These are phyloP conservation scores for Neoitamus cyanurus DNA, from an alignment of 2,888 invertebrate genomes.

Conservation along the genomic window DNA sequence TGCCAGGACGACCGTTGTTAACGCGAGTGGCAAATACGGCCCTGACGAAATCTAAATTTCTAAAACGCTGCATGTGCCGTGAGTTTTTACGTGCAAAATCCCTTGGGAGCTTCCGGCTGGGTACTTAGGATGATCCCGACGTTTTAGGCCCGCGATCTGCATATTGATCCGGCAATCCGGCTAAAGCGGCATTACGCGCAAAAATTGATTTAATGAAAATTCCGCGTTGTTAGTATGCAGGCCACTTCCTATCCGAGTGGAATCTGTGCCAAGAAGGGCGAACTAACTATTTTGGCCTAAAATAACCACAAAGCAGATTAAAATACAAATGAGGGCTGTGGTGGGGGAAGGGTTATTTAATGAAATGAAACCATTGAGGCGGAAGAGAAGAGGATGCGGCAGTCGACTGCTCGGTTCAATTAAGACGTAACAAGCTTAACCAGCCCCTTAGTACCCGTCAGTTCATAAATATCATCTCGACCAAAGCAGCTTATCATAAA, in stretches of 20 bases:
- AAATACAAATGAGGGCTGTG: not conserved
- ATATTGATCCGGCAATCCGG: not conserved
- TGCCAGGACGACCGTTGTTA: not conserved
- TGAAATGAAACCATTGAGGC: not conserved
- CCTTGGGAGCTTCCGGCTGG: not conserved
- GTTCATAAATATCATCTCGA: slow-evolving; percentile 1
- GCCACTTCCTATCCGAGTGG: not conserved
- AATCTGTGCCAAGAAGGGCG: not conserved
- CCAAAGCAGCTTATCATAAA: not conserved
- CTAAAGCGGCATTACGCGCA: not conserved
- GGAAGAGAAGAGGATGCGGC: not conserved
- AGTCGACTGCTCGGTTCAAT: not conserved
- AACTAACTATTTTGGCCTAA: not conserved
- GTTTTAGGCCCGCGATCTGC: not conserved
- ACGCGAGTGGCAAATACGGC: not conserved
- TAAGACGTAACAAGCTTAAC: slow-evolving; percentile 5
- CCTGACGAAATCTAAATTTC: not conserved
- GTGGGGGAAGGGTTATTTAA: not conserved
- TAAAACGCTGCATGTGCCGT: not conserved
- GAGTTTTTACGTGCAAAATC: not conserved
- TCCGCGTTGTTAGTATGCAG: not conserved
- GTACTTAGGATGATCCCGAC: not conserved
- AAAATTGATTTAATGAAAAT: slow-evolving; percentile 1
- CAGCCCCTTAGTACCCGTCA: not conserved
- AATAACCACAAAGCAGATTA: not conserved